A percentile compares a stretch with the other conserved stretches of the same genome.
phyloP scores from a whole-genome alignment of 1,140 invertebrate species.

The Ceratina calcarata region DNA sequence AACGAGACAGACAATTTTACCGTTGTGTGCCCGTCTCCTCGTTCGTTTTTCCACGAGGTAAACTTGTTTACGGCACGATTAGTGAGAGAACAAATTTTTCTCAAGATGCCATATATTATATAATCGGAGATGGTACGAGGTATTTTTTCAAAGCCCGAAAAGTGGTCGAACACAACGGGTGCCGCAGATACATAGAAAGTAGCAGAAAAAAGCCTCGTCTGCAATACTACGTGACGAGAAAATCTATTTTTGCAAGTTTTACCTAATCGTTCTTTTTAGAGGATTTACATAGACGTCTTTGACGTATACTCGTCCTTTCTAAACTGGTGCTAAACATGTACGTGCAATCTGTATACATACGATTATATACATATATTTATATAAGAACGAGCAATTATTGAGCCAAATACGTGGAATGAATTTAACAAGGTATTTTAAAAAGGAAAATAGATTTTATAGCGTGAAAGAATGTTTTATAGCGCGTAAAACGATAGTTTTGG shows the following conservation, averaged over 20 bases:
- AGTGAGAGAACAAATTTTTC: slow-evolving; percentile 16
- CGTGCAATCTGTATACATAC: slow-evolving; percentile 49
- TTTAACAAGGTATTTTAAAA: slow-evolving; percentile 32
- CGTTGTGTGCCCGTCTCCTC: too few relatives aligned
- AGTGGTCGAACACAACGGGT: too few relatives aligned
- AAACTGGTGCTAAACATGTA: slow-evolving; percentile 52
- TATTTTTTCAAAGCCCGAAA: slow-evolving; percentile 41
- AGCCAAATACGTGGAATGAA: slow-evolving; percentile 42
- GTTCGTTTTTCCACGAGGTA: too few relatives aligned
- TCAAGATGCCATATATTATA: slow-evolving; percentile 17
- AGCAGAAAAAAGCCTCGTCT: background rate
- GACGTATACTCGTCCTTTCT: slow-evolving; percentile 26
- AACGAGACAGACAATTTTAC: too few relatives aligned
- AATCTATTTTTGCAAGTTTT: slow-evolving; percentile 60
- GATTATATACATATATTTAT: slow-evolving; percentile 34
- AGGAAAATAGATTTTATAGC: slow-evolving; percentile 16
- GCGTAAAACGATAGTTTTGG: slow-evolving; percentile 37
- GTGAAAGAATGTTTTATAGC: slow-evolving; percentile 40
- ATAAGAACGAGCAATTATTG: slow-evolving; percentile 36
- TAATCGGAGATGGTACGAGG: slow-evolving; percentile 8
- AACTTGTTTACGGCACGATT: too few relatives aligned
- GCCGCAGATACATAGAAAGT: too few relatives aligned
- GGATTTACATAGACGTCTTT: slow-evolving; percentile 25
- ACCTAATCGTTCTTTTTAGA: slow-evolving; percentile 31
- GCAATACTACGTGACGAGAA: slow-evolving; percentile 39